These are phyloP conservation scores for Intellagama lesueurii DNA, from an alignment of 2,797 vertebrate species.

Conservation along the genomic window DNA sequence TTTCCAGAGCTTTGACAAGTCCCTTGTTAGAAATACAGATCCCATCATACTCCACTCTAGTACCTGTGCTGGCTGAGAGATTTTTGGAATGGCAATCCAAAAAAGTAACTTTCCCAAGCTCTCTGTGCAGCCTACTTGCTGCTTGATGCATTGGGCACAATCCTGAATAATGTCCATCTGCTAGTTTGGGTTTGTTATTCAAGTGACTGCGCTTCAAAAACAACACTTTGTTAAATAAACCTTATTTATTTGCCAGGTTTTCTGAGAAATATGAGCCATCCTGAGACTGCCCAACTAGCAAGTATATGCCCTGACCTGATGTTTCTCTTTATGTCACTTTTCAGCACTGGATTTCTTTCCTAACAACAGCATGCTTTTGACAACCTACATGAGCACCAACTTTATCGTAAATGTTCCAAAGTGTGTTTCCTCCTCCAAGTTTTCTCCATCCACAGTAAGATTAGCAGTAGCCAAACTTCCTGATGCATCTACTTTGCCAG, in stretches of 20 bases:
- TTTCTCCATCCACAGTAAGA: background rate
- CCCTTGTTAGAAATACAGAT: too few relatives aligned
- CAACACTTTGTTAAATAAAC: background rate
- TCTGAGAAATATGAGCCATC: background rate
- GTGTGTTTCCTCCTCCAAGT: conserved; percentile 9
- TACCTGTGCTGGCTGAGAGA: too few relatives aligned
- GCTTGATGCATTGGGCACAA: too few relatives aligned
- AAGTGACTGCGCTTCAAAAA: background rate
- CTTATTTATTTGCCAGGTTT: background rate
- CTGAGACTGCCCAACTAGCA: background rate
- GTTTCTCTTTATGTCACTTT: background rate
- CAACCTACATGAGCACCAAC: conserved; percentile 22
- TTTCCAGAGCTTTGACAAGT: too few relatives aligned
- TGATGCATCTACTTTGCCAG: conserved; percentile 8
- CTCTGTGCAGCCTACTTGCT: too few relatives aligned
- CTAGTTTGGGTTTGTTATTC: background rate
- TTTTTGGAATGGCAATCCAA: too few relatives aligned
- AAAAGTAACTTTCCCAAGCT: too few relatives aligned
- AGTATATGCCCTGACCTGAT: background rate
- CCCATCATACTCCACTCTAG: too few relatives aligned
- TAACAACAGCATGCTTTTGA: conserved; percentile 26
- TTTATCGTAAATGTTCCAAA: conserved; percentile 16
- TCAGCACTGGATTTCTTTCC: conserved; percentile 28
- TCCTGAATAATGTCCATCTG: background rate
- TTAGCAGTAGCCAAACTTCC: background rate